These are phyloP conservation scores for Lamprotornis superbus DNA, from an alignment of 2,113 vertebrate genomes.

Conservation along the genomic window DNA sequence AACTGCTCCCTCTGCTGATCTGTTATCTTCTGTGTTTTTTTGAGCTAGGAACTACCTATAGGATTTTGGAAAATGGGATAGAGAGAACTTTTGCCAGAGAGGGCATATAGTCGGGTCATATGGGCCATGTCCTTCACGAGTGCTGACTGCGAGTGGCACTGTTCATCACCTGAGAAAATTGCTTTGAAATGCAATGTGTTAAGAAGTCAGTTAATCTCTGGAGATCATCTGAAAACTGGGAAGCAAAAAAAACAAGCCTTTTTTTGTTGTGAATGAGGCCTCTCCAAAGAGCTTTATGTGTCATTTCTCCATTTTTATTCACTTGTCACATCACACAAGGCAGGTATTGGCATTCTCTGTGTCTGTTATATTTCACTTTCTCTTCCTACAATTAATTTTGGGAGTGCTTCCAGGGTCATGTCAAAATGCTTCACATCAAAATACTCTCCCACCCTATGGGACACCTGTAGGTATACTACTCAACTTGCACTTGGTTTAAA, in stretches of 20 bases:
- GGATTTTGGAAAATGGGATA: neutral
- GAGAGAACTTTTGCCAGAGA: neutral
- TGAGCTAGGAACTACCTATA: neutral
- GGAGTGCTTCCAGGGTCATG: neutral
- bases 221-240: neutral
- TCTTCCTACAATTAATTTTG: neutral
- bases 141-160: neutral
- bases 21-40: neutral
- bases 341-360: neutral
- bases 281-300: neutral
- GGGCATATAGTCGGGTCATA: neutral
- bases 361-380: neutral
- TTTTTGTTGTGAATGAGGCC: neutral
- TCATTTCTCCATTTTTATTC: neutral
- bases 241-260: neutral
- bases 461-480: neutral
- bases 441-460: neutral
- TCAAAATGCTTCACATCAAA: neutral
- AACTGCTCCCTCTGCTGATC: constrained; percentile 12
- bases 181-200: neutral
- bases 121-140: fast-evolving
- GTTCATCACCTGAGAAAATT: neutral
- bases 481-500: neutral
- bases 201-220: neutral
- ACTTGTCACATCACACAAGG: neutral